Evolutionary conservation across 2,797 vertebrate genomes (phyloP).

Genomic region (Paguma larvata): DNA sequence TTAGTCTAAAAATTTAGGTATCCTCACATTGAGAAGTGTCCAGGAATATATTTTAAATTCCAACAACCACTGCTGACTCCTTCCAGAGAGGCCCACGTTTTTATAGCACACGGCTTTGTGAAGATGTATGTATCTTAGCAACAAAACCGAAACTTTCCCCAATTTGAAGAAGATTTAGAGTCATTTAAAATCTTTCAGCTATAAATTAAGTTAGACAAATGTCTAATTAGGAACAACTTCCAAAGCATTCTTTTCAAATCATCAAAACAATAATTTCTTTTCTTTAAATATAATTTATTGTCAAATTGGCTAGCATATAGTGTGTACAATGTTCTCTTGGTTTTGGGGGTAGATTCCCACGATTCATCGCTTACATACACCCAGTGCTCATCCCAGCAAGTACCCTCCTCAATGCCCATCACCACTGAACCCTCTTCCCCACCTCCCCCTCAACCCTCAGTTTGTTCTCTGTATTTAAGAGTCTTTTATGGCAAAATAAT

Average conservation of each 20-base stretch:
- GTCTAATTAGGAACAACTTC: constrained; percentile 52
- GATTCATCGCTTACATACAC: no score
- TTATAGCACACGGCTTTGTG: constrained; percentile 20
- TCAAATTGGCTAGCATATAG: no score
- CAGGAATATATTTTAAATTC: constrained; percentile 50
- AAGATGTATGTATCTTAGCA: constrained; percentile 15
- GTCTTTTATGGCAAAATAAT: background rate
- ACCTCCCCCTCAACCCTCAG: no score
- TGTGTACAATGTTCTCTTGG: no score
- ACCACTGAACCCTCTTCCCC: no score
- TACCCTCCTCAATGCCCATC: no score
- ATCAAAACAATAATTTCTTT: constrained; percentile 49
- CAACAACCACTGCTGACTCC: background rate
- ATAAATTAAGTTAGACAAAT: constrained; percentile 63
- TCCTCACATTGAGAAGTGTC: background rate
- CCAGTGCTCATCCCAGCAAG: no score
- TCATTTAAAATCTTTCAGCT: constrained; percentile 48
- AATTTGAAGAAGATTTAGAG: constrained; percentile 30
- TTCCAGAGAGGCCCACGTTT: background rate
- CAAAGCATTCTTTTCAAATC: constrained; percentile 58
- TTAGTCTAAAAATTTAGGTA: constrained; percentile 43
- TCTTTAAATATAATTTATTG: no score
- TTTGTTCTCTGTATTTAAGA: no score
- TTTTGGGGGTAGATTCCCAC: no score
- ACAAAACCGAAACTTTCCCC: background rate